These are phyloP conservation scores for Watersipora subatra DNA, from an alignment of 1,140 invertebrate species.

Conservation along the genomic window DNA sequence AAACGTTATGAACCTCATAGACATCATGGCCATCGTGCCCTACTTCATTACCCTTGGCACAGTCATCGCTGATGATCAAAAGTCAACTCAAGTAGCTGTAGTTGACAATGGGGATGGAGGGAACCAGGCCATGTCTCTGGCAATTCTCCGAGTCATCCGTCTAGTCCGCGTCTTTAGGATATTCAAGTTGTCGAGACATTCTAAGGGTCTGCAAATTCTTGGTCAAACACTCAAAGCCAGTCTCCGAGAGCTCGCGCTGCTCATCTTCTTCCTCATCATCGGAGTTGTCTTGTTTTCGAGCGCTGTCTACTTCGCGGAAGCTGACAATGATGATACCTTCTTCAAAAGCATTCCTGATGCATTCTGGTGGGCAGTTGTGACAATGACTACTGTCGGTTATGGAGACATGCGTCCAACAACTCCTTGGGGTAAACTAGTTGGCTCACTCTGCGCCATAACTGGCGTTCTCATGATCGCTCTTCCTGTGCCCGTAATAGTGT, in stretches of 20 bases:
- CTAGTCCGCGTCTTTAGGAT: conserved; percentile 42
- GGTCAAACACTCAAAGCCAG: conserved; percentile 92
- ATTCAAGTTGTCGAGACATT: conserved; percentile 43
- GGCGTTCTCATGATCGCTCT: conserved; percentile 65
- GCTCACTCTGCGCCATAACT: conserved; percentile 95
- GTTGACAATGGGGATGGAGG: conserved; percentile 16
- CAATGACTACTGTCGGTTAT: conserved; percentile 96
- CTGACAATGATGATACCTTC: conserved; percentile 83
- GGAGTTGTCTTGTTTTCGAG: conserved; percentile 95
- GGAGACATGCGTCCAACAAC: conserved; percentile 93
- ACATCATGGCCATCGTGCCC: conserved; percentile 96
- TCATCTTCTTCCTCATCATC: conserved; percentile 97
- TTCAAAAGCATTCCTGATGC: conserved; percentile 82
- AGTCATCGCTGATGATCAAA: conserved; percentile 76
- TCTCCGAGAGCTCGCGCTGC: conserved; percentile 95
- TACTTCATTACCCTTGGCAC: conserved; percentile 99
- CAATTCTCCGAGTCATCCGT: conserved; percentile 41
- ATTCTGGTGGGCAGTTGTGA: conserved; percentile 63
- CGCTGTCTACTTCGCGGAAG: conserved; percentile 96
- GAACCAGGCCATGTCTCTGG: conserved; percentile 40
- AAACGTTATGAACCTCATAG: conserved; percentile 99
- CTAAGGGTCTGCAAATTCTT: conserved; percentile 42
- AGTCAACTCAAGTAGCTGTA: conserved; percentile 8
- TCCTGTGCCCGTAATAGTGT: conserved; percentile 96
- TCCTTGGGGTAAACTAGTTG: conserved; percentile 96